These are phyloP conservation scores for Dasyprocta punctata DNA, from an alignment of 2,113 vertebrate species.

Conservation along the genomic window DNA sequence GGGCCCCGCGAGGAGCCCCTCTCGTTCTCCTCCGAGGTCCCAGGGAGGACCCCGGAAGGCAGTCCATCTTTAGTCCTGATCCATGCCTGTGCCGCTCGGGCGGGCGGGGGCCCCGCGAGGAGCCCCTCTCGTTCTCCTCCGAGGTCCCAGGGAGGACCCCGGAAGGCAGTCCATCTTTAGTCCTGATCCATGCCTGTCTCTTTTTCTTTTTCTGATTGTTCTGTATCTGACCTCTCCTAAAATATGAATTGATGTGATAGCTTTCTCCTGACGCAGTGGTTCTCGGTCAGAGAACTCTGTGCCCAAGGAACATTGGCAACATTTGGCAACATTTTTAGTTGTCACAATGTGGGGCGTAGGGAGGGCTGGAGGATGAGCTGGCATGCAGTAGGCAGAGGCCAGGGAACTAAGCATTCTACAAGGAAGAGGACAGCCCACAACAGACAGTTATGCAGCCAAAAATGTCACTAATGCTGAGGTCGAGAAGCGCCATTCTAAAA, in stretches of 20 bases:
- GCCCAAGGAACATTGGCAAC: not conserved
- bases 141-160: no score
- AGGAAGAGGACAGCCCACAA: not conserved
- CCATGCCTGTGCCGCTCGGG: no score
- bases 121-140: no score
- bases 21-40: no score
- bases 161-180: no score
- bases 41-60: no score
- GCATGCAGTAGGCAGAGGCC: not conserved
- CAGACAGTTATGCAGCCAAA: not conserved
- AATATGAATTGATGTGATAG: not conserved
- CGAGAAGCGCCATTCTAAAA: not conserved
- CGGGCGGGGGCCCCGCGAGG: no score
- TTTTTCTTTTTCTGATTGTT: constrained; percentile 3
- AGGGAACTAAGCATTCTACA: not conserved
- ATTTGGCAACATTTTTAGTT: not conserved
- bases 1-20: no score
- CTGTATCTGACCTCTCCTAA: constrained; percentile 5
- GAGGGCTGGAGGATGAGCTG: not conserved
- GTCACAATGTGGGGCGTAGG: not conserved
- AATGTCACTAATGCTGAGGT: not conserved
- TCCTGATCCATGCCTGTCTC: no score
- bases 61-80: no score
- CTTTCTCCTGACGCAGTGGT: constrained; percentile 27
- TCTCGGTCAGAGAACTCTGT: not conserved